Evolutionary conservation across 2,888 invertebrate genomes (phyloP), one percentile per base, ranked within the genome.

Genomic region (Hypena proboscidalis): DNA sequence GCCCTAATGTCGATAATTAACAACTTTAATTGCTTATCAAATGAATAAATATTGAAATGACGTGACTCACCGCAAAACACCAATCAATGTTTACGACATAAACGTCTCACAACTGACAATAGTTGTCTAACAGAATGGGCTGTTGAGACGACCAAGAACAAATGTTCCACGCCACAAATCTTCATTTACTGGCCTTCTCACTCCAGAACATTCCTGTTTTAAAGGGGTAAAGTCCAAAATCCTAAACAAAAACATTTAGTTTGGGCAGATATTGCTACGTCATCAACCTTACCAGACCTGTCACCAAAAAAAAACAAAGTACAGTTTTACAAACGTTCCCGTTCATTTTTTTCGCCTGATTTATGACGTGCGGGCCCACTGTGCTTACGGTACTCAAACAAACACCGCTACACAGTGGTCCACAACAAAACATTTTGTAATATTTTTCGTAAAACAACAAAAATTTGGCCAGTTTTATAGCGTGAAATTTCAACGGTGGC

Each of bases 251-350:
- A 21, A 7, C 4, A 8, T 14, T 14, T 19, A 7, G 1, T 55
- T 55, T 47, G 21, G 48, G 44, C 55, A 61, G 59, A 46, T 51
- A 62, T 55, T 57, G 67, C 74, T 66, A 76, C 77, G 75, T 78
- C 77, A 78, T 62, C 53, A 42, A 11, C 36, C 20, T 22, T 22
- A 47, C 47, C 15, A 38, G 55, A 47, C 40, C 43, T 55, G 63
- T 49, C 53, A 55, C 29, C 39, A 59, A 74, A 80, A 80, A 80
- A 80, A 77, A 54, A 61, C 57, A 29, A 65, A 63, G 68, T 70
- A 82, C 83, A 77, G 82, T 83, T 85, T 77, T 72, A 89, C 90
- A 86, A 88, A 87, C 62, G 70, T 53, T 90, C 77, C 90, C 88
- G 90, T 89, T 86, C 65, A 75, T 76, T 71, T 77, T 79, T 81